Percentiles rank a stretch among this genome's conserved stretches.
phyloP scores from a whole-genome alignment of 2,888 invertebrate species.

The Agrochola litura region DNA sequence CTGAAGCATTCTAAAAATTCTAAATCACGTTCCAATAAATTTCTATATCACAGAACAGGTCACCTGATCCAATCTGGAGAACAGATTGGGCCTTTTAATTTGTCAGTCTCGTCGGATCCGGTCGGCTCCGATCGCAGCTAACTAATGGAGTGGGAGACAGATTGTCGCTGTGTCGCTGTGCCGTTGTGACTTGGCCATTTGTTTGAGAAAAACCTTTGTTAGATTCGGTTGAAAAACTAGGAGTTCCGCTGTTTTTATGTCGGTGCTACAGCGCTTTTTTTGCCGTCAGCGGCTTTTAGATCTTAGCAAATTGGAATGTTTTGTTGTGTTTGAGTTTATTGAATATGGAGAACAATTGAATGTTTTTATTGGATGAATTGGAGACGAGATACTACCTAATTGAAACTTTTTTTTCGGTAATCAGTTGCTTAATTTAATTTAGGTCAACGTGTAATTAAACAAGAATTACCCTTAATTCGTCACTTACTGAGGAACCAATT shows the following conservation, averaged over 20 bases:
- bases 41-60: slow-evolving; percentile 40
- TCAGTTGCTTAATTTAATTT: slow-evolving; percentile 1
- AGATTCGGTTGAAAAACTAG: slow-evolving; percentile 37
- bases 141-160: slow-evolving; percentile 69
- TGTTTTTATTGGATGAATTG: not conserved
- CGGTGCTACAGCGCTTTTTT: slow-evolving; percentile 21
- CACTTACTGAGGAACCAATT: slow-evolving; percentile 26
- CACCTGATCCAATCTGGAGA: slow-evolving; percentile 59
- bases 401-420: not conserved
- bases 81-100: slow-evolving; percentile 72
- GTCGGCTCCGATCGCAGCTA: slow-evolving; percentile 45
- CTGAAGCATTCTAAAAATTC: slow-evolving; percentile 8
- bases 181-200: slow-evolving; percentile 55
- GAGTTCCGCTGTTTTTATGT: slow-evolving; percentile 32
- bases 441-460: slow-evolving; percentile 30
- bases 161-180: slow-evolving; percentile 55
- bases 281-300: not conserved
- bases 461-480: slow-evolving; percentile 34
- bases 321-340: not conserved
- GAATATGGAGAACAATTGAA: not conserved
- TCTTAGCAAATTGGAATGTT: slow-evolving; percentile 16
- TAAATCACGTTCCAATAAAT: slow-evolving; percentile 50
- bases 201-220: slow-evolving; percentile 54
- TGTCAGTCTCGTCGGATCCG: slow-evolving; percentile 60
- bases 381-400: not conserved